Base-by-base conservation (phyloP, 2,113 vertebrate genomes). In the Sceloporus tristichus region DNA sequence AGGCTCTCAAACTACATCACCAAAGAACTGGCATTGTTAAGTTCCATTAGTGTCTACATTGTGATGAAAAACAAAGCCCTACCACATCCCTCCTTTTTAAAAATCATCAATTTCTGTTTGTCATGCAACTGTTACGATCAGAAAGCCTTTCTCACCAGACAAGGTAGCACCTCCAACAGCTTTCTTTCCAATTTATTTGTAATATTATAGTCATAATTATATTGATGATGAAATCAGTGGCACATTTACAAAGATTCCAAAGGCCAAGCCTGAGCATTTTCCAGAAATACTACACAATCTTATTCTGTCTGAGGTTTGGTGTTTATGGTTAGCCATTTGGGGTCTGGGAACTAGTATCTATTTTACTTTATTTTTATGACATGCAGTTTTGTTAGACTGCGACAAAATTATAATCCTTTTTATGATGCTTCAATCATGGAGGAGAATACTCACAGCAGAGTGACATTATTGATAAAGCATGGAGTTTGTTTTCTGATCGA, bases 381-480 rank as follows among this genome's bases (percentile, higher is more conserved):
- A 48, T 6, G 6, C 3, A 7, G 62, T 27, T 82, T 66, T 68
- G 38, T 48, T 70, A 70, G 25, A 19, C 6, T 70, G 40, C 77
- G 59, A 70, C 13, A 83, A 7, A 13, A 18, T 48, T 9, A 11
- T 23, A 70, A 34, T 56, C 29, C 27, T 75, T 87, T 62, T 82
- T 18, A 66, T 27, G 29, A 10, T 3, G 82, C 68, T 86, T 77
- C 84, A 79, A 48, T 48, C 42, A 4, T 10, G 0, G 2, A 62
- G 2, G 14, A 79, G 65, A 68, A 29, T 97, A 98, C 98, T 99
- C 95, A 99, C 99, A 99, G 96, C 99, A 99, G 87, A 99, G 98
- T 75, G 98, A 99, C 92, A 99, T 98, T 96, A 99, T 99, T 87
- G 98, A 99, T 97, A 98, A 97, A 90, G 98, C 98, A 0, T 99